These are phyloP conservation scores for Lissonota sp. DNA, from an alignment of 2,888 invertebrate species.

Conservation along the genomic window DNA sequence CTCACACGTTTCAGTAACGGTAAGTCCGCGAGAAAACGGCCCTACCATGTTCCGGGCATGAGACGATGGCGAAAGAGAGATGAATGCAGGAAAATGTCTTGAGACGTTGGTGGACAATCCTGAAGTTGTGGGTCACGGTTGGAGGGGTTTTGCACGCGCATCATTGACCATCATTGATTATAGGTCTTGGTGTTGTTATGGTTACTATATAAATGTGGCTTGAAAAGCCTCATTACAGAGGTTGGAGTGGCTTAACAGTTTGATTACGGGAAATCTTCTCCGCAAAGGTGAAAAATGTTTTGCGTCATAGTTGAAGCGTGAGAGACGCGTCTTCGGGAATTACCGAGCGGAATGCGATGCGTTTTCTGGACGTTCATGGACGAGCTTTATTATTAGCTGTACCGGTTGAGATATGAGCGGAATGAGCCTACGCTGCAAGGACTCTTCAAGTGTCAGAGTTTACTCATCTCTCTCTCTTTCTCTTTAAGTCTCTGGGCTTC, in stretches of 20 bases:
- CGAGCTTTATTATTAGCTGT: no score
- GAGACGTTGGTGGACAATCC: not conserved
- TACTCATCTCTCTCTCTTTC: not conserved
- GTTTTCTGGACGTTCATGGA: no score
- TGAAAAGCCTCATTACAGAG: no score
- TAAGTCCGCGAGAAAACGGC: constrained; percentile 17
- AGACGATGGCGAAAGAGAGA: constrained; percentile 16
- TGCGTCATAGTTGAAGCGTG: no score
- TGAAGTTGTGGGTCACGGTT: not conserved
- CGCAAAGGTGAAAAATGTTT: no score
- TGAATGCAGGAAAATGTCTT: constrained; percentile 29
- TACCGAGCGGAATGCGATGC: no score
- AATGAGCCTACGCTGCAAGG: not conserved
- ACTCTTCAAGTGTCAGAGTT: constrained; percentile 4
- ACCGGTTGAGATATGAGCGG: not conserved
- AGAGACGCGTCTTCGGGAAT: no score
- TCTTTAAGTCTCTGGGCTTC: not conserved
- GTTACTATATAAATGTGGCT: no score
- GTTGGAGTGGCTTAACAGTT: no score
- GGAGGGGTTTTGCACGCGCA: constrained; percentile 21
- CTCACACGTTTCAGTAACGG: constrained; percentile 47
- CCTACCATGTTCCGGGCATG: constrained; percentile 18
- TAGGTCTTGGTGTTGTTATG: no score
- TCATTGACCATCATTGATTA: constrained; percentile 4
- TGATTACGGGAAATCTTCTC: no score